A percentile compares a stretch with the other conserved stretches of the same genome.
These are phyloP conservation scores for Coccyzus lansbergi DNA, from an alignment of 2,797 vertebrate species.

Conservation along the genomic window DNA sequence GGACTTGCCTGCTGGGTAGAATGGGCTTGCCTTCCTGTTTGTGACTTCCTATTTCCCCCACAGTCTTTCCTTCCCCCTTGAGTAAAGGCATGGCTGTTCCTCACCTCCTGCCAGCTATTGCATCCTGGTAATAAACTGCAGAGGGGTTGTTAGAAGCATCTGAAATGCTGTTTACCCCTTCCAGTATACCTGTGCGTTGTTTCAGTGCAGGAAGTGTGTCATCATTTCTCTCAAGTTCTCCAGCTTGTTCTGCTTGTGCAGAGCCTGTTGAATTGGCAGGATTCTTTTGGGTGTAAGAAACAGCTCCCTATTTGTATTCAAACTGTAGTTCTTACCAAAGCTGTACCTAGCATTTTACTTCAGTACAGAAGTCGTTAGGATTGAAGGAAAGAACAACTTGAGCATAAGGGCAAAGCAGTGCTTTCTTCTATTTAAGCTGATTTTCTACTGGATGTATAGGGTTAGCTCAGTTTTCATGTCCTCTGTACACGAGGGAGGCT, in stretches of 20 bases:
- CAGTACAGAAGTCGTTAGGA: neutral
- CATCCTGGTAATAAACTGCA: neutral
- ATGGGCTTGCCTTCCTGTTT: constrained; percentile 37
- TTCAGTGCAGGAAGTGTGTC: neutral
- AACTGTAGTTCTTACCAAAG: neutral
- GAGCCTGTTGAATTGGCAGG: neutral
- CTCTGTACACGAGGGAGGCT: accelerated
- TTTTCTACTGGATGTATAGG: neutral
- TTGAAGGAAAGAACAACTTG: neutral
- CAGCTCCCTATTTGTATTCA: neutral
- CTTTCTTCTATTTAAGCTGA: neutral
- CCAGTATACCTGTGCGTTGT: neutral
- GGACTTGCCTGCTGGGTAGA: neutral
- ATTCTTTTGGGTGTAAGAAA: neutral
- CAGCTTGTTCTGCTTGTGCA: neutral
- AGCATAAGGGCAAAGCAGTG: neutral
- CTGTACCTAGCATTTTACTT: neutral
- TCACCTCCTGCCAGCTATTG: neutral
- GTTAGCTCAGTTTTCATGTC: neutral
- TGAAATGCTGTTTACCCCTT: neutral
- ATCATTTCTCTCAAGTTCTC: neutral
- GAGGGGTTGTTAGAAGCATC: neutral
- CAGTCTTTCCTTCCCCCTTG: neutral
- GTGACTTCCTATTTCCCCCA: constrained; percentile 28
- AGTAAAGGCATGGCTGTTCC: neutral